Evolutionary conservation across 1,140 invertebrate species (phyloP), one percentile per base, ranked within the genome.

Genomic region (Paraescarpia echinospica): DNA sequence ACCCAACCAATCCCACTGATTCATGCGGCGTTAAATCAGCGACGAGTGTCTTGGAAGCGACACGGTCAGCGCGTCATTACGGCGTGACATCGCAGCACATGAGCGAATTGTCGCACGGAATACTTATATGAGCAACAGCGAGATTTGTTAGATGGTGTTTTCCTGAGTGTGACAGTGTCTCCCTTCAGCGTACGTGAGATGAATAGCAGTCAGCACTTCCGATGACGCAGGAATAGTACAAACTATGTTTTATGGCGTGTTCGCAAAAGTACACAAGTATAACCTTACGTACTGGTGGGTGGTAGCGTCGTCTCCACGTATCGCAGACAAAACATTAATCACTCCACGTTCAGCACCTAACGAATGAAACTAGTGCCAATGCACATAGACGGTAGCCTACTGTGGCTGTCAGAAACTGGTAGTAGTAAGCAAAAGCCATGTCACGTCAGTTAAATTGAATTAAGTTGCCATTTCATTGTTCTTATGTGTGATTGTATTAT

Each of bases 61-160:
- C 59, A 77, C 59, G 2, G 59, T 77, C 22, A 77, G 22, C 59
- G 8, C 27, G 0, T 27, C 88, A 48, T 34, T 92, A 93, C 91
- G 41, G 89, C 31, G 59, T 22, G 9, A 18, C 22, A 34, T 18
- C 89, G 5, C 59, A 34, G 41, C 51, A 89, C 18, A 89, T 1
- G 33, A 90, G 88, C 34, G 8, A 90, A 22, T 92, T 93, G 34
- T 59, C 89, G 90, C 88, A 92, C 91, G 92, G 92, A 77, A 92
- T 92, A 35, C 51, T n/a, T n/a, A 91, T 34, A 35, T 88, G 48
- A 90, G 91, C 92, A 92, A 35, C 92, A 31, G 34, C 59, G 22
- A 77, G 59, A 14, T 31, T 77, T 77, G 59, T 77, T 27, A 77
- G 59, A 77, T 18, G 59, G 27, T 77, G 59, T 77, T 27, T 77